Conservation (phyloP, 2,797 vertebrate genomes). For the Falco columbarius region DNA sequence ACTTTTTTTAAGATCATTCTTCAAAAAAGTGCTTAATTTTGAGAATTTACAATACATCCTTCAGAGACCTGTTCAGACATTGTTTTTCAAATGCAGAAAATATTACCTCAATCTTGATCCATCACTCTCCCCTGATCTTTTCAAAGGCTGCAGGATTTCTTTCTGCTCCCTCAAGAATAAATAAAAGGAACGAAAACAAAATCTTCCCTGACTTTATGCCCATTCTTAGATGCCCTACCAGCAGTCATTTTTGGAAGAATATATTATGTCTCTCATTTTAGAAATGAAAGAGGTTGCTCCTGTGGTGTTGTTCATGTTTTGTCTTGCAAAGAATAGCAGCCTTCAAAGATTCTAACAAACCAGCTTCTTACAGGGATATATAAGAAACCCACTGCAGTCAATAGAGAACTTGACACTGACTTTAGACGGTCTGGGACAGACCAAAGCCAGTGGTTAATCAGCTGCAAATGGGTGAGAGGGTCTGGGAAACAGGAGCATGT, state of each 20-base stretch:
- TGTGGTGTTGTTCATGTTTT: background rate
- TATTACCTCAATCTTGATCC: background rate
- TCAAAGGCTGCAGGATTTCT: constrained; percentile 20
- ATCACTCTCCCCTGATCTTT: background rate
- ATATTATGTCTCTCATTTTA: background rate
- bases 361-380: background rate
- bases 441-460: background rate
- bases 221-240: background rate
- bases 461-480: background rate
- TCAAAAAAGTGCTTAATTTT: constrained; percentile 45
- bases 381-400: background rate
- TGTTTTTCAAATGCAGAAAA: background rate
- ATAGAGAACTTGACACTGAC: background rate
- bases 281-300: background rate
- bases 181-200: constrained; percentile 8
- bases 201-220: background rate
- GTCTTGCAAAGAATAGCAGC: background rate
- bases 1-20: constrained; percentile 2
- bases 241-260: background rate
- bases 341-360: background rate
- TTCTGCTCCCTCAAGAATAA: constrained; percentile 2
- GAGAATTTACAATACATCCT: background rate
- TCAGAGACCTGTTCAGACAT: background rate
- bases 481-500: background rate
- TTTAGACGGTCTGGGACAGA: background rate